Evolutionary conservation across 2,888 invertebrate genomes (phyloP).

Genomic region (Phasia obesa): DNA sequence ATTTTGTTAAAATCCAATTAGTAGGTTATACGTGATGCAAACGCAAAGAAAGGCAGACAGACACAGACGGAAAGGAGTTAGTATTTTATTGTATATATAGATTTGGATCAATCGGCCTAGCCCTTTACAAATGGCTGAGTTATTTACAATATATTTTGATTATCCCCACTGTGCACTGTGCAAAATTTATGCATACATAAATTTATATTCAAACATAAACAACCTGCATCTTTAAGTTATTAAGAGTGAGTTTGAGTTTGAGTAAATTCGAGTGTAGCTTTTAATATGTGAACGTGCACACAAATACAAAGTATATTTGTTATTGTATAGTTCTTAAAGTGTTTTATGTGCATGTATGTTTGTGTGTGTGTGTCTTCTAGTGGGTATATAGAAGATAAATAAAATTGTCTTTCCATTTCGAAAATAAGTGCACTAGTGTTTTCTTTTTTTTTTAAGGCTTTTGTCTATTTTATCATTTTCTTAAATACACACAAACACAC

Average conservation of each 20-base stretch:
- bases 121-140: too few relatives aligned
- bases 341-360: background rate
- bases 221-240: slow-evolving; percentile 6
- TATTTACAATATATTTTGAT: too few relatives aligned
- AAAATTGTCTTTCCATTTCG: slow-evolving; percentile 47
- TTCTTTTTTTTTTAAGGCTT: slow-evolving; percentile 25
- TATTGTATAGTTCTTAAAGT: background rate
- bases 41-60: too few relatives aligned
- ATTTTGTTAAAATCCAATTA: too few relatives aligned
- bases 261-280: background rate
- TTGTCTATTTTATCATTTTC: slow-evolving; percentile 13
- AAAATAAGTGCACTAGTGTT: slow-evolving; percentile 42
- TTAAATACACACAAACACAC: background rate
- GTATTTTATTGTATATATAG: too few relatives aligned
- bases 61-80: too few relatives aligned
- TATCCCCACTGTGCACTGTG: too few relatives aligned
- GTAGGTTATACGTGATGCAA: too few relatives aligned
- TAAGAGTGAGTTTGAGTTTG: background rate
- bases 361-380: slow-evolving; percentile 1
- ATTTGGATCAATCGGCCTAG: too few relatives aligned
- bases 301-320: background rate
- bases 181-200: background rate
- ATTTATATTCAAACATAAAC: background rate
- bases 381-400: slow-evolving; percentile 34
- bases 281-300: background rate